A percentile compares a stretch with the other conserved stretches of the same genome.
phyloP scores from a whole-genome alignment of 2,888 invertebrate genomes.

The Lepidonotus clava region DNA sequence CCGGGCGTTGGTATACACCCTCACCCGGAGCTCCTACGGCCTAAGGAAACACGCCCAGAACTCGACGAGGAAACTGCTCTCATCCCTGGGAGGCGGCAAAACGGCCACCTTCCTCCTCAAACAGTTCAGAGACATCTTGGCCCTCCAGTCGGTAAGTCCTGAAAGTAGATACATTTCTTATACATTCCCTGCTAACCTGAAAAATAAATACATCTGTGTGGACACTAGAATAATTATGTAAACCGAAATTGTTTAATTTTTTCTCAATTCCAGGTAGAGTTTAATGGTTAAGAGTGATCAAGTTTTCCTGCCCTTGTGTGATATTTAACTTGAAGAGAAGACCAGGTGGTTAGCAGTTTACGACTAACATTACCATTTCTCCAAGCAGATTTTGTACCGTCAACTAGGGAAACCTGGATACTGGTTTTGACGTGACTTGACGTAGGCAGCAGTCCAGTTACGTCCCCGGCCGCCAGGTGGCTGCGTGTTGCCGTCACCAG shows the following conservation, averaged over 20 bases:
- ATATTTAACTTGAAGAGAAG: too few species aligned
- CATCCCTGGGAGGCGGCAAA: conserved; percentile 83
- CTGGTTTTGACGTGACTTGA: neutral
- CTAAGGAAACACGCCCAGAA: conserved; percentile 85
- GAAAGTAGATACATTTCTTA: neutral
- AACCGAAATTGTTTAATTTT: too few species aligned
- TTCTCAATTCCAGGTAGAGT: too few species aligned
- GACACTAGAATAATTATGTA: neutral
- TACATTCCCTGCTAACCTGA: neutral
- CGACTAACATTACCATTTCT: too few species aligned
- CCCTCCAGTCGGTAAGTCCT: conserved; percentile 81
- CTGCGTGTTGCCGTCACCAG: neutral
- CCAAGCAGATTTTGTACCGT: too few species aligned
- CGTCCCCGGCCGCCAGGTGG: neutral
- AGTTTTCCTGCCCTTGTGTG: too few species aligned
- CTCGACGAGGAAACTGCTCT: conserved; percentile 84
- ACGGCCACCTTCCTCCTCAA: conserved; percentile 85
- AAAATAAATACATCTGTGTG: neutral
- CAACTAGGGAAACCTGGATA: neutral
- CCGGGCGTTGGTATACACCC: conserved; percentile 86
- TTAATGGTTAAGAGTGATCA: too few species aligned
- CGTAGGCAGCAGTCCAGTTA: neutral
- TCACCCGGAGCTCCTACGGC: conserved; percentile 84
- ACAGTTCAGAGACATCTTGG: conserved; percentile 86
- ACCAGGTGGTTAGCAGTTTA: too few species aligned